Base-by-base conservation (phyloP, 2,888 invertebrate species). In the Smittia sp. region DNA sequence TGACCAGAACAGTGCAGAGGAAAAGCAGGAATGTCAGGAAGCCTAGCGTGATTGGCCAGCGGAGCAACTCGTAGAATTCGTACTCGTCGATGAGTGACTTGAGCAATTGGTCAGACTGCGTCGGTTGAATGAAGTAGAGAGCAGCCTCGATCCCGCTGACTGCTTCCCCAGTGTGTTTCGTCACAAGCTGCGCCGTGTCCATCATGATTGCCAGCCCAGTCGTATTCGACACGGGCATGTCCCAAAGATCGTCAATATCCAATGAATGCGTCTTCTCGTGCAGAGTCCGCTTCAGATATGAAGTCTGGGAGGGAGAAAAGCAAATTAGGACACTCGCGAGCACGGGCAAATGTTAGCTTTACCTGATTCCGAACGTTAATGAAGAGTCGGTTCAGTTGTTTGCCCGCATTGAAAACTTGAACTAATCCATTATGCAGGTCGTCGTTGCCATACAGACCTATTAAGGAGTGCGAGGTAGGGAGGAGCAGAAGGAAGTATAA, bases 391-490 rank as follows among this genome's bases (percentile, higher is more conserved):
- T 94, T 92, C 77, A 94, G 90, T 82, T 91, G 90, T 81, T 89
- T 88, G 41, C 93, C 90, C 46, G 95, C 90, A 78, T 88, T 87
- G 77, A 92, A 87, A 79, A 93, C 89, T 82, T 92, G 90, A 79
- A 92, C 86, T 81, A 95, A 86, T 39, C 94, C 95, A 82, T 94
- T 94, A 86, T 96, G 95, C 69, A 95, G 89, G 81, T 95, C 94
- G 81, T 96, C 95, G 85, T 96, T 97, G 76, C 96, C 96, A 84
- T 95, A 97, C 75, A 97, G 88, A 74, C 87, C 82, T 82, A 77
- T 3, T 74, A 62, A 73, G 75, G 52, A 32, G 3, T 32, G 32
- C 32, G 9, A 32, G 32, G 9, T n/a, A 32, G 9, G 9, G 32
- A 32, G 32, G 4, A 32, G 32, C n/a, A 32, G 32, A 32, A 32